Evolutionary conservation across 2,113 vertebrate genomes (phyloP).

Genomic region (Sceloporus undulatus): DNA sequence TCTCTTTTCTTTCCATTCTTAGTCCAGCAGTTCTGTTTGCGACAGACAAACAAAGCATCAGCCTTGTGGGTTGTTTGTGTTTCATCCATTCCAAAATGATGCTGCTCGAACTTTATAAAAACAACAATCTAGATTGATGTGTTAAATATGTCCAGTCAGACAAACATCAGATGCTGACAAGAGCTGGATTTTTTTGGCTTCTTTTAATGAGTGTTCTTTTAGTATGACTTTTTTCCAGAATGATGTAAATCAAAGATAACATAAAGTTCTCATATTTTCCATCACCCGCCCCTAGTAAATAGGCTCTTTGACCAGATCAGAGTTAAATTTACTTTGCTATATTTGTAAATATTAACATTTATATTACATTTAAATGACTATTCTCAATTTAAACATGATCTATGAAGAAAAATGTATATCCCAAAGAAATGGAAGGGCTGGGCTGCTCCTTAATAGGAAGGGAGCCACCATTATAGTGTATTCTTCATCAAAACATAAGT

Average conservation of each 20-base stretch:
- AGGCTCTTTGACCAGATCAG: slow-evolving; percentile 29
- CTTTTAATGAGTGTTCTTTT: slow-evolving; percentile 72
- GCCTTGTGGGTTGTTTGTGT: slow-evolving; percentile 73
- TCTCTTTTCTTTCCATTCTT: slow-evolving; percentile 57
- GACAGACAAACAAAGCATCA: slow-evolving; percentile 72
- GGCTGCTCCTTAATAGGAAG: neutral
- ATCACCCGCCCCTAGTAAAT: slow-evolving; percentile 23
- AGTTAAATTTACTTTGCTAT: slow-evolving; percentile 34
- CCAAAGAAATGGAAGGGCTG: neutral
- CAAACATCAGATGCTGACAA: slow-evolving; percentile 76
- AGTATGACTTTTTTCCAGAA: slow-evolving; percentile 50
- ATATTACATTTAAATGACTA: slow-evolving; percentile 10
- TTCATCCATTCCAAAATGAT: slow-evolving; percentile 74
- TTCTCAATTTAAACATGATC: slow-evolving; percentile 5
- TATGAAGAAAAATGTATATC: neutral
- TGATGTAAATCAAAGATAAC: slow-evolving; percentile 71
- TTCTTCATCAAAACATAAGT: neutral
- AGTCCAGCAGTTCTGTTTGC: slow-evolving; percentile 68
- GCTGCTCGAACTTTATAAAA: slow-evolving; percentile 73
- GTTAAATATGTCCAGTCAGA: slow-evolving; percentile 80
- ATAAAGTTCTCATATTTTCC: slow-evolving; percentile 43
- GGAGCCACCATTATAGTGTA: neutral
- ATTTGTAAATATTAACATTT: slow-evolving; percentile 32
- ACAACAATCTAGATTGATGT: slow-evolving; percentile 77
- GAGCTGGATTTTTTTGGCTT: slow-evolving; percentile 70